Evolutionary conservation across 1,140 invertebrate genomes (phyloP), one percentile per base, ranked within the genome.

Genomic region (Pemphigus obesinymphae): DNA sequence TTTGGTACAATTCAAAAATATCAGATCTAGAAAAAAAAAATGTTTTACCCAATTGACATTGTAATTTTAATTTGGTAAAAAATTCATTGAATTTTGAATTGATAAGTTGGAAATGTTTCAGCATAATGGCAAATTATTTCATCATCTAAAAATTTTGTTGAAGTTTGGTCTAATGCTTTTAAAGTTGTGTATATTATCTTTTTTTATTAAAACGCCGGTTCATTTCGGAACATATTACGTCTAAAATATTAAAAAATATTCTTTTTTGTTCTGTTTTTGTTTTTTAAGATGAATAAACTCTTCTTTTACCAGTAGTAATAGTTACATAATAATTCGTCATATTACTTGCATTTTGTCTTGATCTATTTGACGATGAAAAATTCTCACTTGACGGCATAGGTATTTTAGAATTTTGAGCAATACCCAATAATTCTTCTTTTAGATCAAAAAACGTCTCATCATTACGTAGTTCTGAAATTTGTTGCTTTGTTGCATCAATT

Each of bases 181-280:
- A 20, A 68, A n/a, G 29, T 34, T 40, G 34, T n/a, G 40, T 37
- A 68, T 8, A n/a, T 68, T n/a, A 37, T 29, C 34, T 20, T 37
- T 68, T 68, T 37, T 3, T 37, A 68, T 68, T 37, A 68, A 68
- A 68, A 53, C 50, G 50, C 8, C n/a, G 50, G 50, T 53, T 53
- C n/a, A 53, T 23, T 53, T 53, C 50, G n/a, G n/a, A 53, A 53
- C 26, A 58, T 58, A 58, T 58, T 29, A 58, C 23, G 53, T 55
- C 23, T 4, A 55, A 70, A 70, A 34, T 66, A 37, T 66, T 66
- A 66, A 20, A 31, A 66, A 66, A 70, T 70, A 70, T 70, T 70
- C n/a, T 70, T 70, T 70, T 43, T 37, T 37, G 66, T 43, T 70
- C 37, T 37, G 37, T 70, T 70, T 70, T 70, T 11, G n/a, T 70